Conservation (phyloP, 2,113 vertebrate genomes). For the Scomber japonicus region DNA sequence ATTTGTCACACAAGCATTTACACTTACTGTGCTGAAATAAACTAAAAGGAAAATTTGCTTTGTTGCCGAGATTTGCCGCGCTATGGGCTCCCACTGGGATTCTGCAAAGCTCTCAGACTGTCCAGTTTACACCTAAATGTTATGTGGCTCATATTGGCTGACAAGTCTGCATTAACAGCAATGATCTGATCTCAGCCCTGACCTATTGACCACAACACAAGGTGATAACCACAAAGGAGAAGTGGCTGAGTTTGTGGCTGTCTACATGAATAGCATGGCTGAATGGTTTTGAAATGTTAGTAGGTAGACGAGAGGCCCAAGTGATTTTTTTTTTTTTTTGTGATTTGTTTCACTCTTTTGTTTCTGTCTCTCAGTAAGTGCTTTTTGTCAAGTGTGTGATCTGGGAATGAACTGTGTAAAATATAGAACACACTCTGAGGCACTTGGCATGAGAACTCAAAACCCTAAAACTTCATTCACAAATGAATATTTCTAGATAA, state of each 20-base stretch:
- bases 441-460: background rate
- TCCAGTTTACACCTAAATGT: slow-evolving; percentile 13
- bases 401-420: slow-evolving; percentile 39
- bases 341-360: slow-evolving; percentile 42
- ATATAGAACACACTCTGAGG: slow-evolving; percentile 16
- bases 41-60: slow-evolving; percentile 11
- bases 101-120: background rate
- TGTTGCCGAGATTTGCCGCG: background rate
- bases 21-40: slow-evolving; percentile 15
- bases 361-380: slow-evolving; percentile 30
- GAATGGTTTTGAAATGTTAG: slow-evolving; percentile 64
- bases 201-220: slow-evolving; percentile 52
- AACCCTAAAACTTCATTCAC: slow-evolving; percentile 40
- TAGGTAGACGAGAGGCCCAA: slow-evolving; percentile 45
- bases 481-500: slow-evolving; percentile 30
- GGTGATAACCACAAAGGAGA: slow-evolving; percentile 24
- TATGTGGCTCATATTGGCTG: slow-evolving; percentile 6
- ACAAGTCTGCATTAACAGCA: slow-evolving; percentile 23
- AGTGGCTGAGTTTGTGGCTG: slow-evolving; percentile 47
- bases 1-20: slow-evolving; percentile 22
- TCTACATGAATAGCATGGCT: slow-evolving; percentile 47
- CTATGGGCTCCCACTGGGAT: background rate
- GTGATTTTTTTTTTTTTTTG: slow-evolving; percentile 8
- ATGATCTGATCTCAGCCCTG: slow-evolving; percentile 47
- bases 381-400: slow-evolving; percentile 40